Evolutionary conservation across 2,888 invertebrate genomes (phyloP).

Genomic region (Spisula subtruncata): DNA sequence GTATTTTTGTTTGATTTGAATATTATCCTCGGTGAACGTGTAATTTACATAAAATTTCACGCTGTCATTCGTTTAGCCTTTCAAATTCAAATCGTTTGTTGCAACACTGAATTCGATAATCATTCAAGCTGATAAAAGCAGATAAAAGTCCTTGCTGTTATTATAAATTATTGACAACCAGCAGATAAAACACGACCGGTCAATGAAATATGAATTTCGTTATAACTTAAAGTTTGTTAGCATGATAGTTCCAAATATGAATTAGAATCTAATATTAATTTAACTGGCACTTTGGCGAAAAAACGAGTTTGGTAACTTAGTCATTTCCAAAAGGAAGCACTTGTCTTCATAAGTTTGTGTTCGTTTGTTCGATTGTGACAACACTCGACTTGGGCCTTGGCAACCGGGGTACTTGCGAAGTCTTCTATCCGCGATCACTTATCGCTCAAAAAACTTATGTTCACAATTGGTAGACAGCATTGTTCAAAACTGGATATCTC

Average conservation of each 20-base stretch:
- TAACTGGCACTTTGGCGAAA: neutral
- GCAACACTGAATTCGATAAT: neutral
- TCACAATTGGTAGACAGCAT: neutral
- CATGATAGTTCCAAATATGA: conserved; percentile 3
- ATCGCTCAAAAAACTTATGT: conserved; percentile 4
- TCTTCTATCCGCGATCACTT: neutral
- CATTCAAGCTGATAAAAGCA: neutral
- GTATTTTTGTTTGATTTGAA: neutral
- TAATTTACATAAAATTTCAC: conserved; percentile 14
- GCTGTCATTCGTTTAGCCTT: neutral
- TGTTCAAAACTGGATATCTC: conserved; percentile 25
- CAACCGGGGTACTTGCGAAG: conserved; percentile 1
- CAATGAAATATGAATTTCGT: neutral
- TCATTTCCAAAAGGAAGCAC: neutral
- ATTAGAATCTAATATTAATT: too few species aligned
- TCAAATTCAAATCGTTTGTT: neutral
- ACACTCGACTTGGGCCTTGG: conserved; percentile 16
- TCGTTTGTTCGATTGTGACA: neutral
- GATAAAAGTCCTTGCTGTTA: neutral
- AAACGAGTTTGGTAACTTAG: neutral
- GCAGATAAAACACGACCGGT: neutral
- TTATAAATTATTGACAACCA: neutral
- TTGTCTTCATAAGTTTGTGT: neutral
- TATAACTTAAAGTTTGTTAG: neutral
- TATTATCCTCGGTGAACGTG: neutral